Base-by-base conservation (phyloP, 2,888 invertebrate species). In the Zygaena filipendulae region DNA sequence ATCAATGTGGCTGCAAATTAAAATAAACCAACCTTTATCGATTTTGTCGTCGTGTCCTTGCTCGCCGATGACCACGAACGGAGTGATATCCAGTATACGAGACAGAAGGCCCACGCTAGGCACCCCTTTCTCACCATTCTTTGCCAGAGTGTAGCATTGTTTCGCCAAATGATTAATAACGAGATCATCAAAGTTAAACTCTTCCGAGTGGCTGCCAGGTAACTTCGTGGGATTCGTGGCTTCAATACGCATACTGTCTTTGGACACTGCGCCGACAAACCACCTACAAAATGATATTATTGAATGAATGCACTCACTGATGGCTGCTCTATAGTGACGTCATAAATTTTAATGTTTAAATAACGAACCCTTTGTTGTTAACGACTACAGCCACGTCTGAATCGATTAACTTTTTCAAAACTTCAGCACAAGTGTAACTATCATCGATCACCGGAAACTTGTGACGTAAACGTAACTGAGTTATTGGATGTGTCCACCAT, bases 401-500 rank as follows among this genome's bases (percentile, higher is more conserved):
- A 11, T 41, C 29, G 8, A 31, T 44, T 29, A 84, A 82, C 27
- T 91, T 75, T 4, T 88, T 86, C 35, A 89, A 82, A 27, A 84
- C 82, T 27, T 90, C 86, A 1, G 83, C 83, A 13, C 85, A 81
- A 13, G 67, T 66, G 2, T 82, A 75, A 18, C 79, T 59, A 18
- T 88, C 69, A 1, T 83, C 82, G 35, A 84, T 43, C 1, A 85
- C 33, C 5, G 43, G 46, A 33, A 38, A 48, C 9, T 25, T 32
- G 9, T 38, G 41, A 8, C 20, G 27, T 22, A 49, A 33, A 8
- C 21, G 23, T 21, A 55, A 30, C 6, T 81, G 64, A 2, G 82
- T 68, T 3, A 88, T 72, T 11, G 79, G 71, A 9, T 79, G 60
- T 35, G 85, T 77, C 87, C 88, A 91, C 92, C 93, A 93, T 86